Conservation (phyloP, 2,113 vertebrate genomes). For the Xenus cinereus region DNA sequence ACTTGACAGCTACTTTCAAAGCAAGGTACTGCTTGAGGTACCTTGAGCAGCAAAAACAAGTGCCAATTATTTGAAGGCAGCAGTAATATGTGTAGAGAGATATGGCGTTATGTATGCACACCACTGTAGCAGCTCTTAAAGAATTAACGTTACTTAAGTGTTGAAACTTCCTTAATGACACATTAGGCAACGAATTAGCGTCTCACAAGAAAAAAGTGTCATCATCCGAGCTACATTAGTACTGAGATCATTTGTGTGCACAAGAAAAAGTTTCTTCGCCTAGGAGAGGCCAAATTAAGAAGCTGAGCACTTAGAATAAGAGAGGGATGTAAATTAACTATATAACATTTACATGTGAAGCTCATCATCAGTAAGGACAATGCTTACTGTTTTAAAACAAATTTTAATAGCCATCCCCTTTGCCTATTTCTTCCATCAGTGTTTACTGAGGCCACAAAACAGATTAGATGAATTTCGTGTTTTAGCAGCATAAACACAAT, state of each 20-base stretch:
- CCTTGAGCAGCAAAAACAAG: not conserved
- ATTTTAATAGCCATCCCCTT: not conserved
- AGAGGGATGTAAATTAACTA: not conserved
- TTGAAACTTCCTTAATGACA: constrained; percentile 11
- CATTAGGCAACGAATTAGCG: constrained; percentile 2
- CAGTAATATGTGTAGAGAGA: not conserved
- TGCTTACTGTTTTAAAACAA: not conserved
- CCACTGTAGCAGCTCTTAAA: not conserved
- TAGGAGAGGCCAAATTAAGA: constrained; percentile 42
- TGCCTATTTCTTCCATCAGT: not conserved
- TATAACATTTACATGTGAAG: not conserved
- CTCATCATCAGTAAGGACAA: not conserved
- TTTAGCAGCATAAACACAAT: not conserved
- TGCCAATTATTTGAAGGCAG: not conserved
- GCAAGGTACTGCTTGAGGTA: not conserved
- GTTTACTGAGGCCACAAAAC: not conserved
- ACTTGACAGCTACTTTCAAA: not conserved
- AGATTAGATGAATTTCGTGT: not conserved
- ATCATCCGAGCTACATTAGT: constrained; percentile 2
- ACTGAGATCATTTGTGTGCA: not conserved
- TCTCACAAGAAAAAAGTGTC: constrained; percentile 12
- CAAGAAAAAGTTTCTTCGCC: constrained; percentile 26
- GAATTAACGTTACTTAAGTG: constrained; percentile 6
- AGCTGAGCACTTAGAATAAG: not conserved
- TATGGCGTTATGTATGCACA: not conserved